Base-by-base conservation (phyloP, 2,113 vertebrate species). In the Pyrgilauda ruficollis region DNA sequence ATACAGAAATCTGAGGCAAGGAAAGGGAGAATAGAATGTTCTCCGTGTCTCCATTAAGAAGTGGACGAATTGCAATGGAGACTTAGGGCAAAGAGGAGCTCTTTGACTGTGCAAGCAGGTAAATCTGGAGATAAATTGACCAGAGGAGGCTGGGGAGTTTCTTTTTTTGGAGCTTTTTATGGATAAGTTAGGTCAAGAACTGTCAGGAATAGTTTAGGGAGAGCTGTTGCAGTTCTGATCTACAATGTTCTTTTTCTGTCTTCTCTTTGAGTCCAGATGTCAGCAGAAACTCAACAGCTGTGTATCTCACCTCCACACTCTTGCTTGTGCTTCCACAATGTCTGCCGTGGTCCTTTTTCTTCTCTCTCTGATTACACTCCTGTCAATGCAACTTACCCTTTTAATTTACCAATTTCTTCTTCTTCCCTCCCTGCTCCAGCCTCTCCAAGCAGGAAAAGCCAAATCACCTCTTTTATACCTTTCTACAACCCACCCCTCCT, bases 241-340 rank as follows among this genome's bases (percentile, higher is more conserved):
- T 67, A 81, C 47, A 70, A 16, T 55, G 35, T 16, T 92, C 83
- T 88, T 70, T 56, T 97, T 74, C 55, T 80, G 39, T 63, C 64
- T 95, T 86, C 83, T 91, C 35, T 86, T 30, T 43, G 43, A 77
- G 84, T 84, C 67, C 92, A 89, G 82, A 90, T 68, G 79, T 68
- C 83, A 94, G 68, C 61, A 87, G 86, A 90, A 81, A 92, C 39
- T 74, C 68, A 70, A 18, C 86, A 90, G 83, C 89, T 90, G 59
- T 70, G 46, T 10, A 47, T 88, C 63, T 85, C 64, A 50, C 35
- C 22, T 76, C 67, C 90, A 77, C 55, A 43, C 52, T 74, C 67
- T 41, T 74, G 58, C 68, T 69, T 74, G 35, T 50, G 56, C 35
- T 69, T 72, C 74, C 55, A 37, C 55, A 50, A 11, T 21, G 31